Evolutionary conservation across 2,797 vertebrate species (phyloP).

Genomic region (Semotilus atromaculatus): DNA sequence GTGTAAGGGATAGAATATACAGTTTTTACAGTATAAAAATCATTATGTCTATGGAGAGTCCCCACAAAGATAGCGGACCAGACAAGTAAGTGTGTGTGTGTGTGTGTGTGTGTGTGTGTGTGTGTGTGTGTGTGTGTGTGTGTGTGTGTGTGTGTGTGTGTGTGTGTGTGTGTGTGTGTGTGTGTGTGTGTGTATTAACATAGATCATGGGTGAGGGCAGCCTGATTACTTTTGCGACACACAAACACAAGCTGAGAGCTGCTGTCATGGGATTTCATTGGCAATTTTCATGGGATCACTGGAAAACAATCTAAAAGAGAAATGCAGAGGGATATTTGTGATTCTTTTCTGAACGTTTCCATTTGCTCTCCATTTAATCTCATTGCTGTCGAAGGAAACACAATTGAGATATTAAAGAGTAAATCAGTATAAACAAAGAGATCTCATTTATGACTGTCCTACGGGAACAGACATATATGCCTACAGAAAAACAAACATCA

Average conservation of each 20-base stretch:
- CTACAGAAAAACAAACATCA: not conserved
- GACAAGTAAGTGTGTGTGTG: not conserved
- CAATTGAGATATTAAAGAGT: not conserved
- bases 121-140: conserved; percentile 19
- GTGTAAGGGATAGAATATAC: too few relatives aligned
- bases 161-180: conserved; percentile 11
- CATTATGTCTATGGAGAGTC: too few relatives aligned
- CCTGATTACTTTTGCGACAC: not conserved
- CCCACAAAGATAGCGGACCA: too few relatives aligned
- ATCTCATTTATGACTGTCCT: not conserved
- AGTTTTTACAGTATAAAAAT: too few relatives aligned
- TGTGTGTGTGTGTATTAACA: not conserved
- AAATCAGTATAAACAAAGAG: not conserved
- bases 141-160: conserved; percentile 16
- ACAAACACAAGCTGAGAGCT: not conserved
- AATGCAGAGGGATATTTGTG: not conserved
- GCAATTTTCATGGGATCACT: not conserved
- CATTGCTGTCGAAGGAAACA: not conserved
- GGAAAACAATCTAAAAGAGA: not conserved
- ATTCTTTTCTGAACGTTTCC: not conserved
- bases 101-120: conserved; percentile 10
- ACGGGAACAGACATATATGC: not conserved
- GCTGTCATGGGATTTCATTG: not conserved
- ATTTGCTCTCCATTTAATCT: not conserved
- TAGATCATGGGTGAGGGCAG: not conserved